Base-by-base conservation (phyloP, 2,113 vertebrate genomes). In the Mesitornis unicolor region DNA sequence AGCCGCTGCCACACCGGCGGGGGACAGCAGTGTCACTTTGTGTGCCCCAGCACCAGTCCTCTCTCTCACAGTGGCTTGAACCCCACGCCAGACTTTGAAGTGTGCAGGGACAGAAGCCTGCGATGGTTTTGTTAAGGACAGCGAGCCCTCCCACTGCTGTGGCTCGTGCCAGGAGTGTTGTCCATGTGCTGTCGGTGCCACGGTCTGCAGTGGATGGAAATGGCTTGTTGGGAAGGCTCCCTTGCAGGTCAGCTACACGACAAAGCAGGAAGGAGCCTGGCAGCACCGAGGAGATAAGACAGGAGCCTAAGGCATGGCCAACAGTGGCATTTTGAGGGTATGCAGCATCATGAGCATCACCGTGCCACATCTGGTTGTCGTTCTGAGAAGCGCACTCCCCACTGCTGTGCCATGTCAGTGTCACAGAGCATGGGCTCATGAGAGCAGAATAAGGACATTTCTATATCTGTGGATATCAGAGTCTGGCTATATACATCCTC, bases 311-410 rank as follows among this genome's bases (percentile, higher is more conserved):
- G 13, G 68, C 69, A 84, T 1, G 1, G 57, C 0, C 1, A 76
- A 22, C 1, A 1, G 57, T 1, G 0, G 35, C 40, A 43, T 71
- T 73, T 1, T 54, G 53, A 63, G 35, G 61, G 54, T 12, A 53
- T 0, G 1, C 12, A 73, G 69, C 43, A 51, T 17, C 69, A 77
- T 0, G 0, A 69, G 35, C 61, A 61, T 31, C 2, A 2, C n/a
- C 0, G 0, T n/a, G 33, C 35, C 53, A 47, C 0, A 0, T 19
- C 42, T 16, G 11, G 33, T 33, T 36, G 53, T 38, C 7, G 0
- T 25, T 22, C 4, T 12, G 71, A 85, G 67, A 48, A 33, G 45
- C 11, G 7, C 45, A 5, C 13, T 57, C 38, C 69, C 48, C 61
- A 13, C 10, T 35, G 53, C 11, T 70, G 73, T 56, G 67, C 26